A percentile compares a stretch with the other conserved stretches of the same genome.
These are phyloP conservation scores for Aphis gossypii DNA, from an alignment of 1,140 invertebrate species.

Conservation along the genomic window DNA sequence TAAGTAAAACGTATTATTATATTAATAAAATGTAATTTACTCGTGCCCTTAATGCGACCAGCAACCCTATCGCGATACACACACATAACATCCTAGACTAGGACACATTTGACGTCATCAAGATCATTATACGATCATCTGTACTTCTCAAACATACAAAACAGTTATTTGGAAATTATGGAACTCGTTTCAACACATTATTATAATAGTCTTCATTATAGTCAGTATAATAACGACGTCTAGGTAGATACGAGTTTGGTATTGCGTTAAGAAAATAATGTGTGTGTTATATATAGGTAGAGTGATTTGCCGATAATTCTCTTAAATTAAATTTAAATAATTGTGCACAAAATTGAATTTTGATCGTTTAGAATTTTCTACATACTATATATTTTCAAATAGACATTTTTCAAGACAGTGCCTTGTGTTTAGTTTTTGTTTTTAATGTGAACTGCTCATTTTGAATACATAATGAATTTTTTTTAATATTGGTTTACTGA, in stretches of 20 bases:
- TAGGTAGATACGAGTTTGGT: not conserved
- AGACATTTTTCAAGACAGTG: too few relatives aligned
- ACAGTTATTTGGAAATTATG: not conserved
- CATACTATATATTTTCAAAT: too few relatives aligned
- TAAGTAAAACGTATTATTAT: not conserved
- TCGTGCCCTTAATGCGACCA: not conserved
- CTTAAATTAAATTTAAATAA: too few relatives aligned
- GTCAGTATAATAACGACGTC: not conserved
- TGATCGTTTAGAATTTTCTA: too few relatives aligned
- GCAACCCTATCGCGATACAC: not conserved
- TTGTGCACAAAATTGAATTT: too few relatives aligned
- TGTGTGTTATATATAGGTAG: not conserved
- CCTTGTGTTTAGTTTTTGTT: too few relatives aligned
- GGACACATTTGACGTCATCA: not conserved
- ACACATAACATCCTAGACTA: not conserved
- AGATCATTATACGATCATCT: not conserved
- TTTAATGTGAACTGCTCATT: too few relatives aligned
- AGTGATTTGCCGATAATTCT: too few relatives aligned
- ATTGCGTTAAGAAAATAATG: not conserved
- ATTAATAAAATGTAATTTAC: slow-evolving; percentile 32
- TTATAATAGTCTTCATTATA: not conserved
- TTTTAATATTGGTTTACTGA: too few relatives aligned
- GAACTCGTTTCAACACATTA: not conserved
- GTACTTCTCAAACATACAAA: not conserved
- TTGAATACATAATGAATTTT: too few relatives aligned